Conservation (phyloP, 2,797 vertebrate species). For the Rhyacichthys aspro region DNA sequence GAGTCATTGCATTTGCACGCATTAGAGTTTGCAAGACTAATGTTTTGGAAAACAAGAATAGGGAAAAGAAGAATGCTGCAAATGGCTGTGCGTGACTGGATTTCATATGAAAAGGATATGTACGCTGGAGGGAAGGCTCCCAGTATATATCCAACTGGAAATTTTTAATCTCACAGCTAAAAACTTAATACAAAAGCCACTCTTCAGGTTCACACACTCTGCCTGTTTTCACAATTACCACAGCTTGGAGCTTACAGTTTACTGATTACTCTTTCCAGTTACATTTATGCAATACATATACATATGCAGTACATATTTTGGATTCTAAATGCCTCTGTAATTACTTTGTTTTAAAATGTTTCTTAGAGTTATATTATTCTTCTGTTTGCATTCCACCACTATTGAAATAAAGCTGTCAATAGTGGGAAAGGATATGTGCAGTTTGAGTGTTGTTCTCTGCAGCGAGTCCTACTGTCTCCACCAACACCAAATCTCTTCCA, state of each 20-base stretch:
- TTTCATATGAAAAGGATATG: conserved; percentile 78
- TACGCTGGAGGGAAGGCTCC: conserved; percentile 66
- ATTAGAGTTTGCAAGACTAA: conserved; percentile 83
- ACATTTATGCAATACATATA: neutral
- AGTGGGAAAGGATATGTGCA: conserved; percentile 53
- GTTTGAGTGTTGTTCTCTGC: conserved; percentile 62
- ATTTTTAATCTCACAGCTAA: conserved; percentile 81
- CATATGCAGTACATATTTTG: too few species aligned
- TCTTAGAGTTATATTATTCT: conserved; percentile 20
- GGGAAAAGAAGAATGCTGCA: conserved; percentile 68
- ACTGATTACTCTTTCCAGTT: conserved; percentile 49
- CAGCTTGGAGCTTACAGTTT: conserved; percentile 49
- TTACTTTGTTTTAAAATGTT: conserved; percentile 12
- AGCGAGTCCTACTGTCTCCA: conserved; percentile 70
- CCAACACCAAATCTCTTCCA: conserved; percentile 80
- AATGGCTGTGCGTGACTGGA: conserved; percentile 75
- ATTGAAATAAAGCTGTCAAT: conserved; percentile 56
- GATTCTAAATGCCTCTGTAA: neutral
- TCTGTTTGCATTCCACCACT: too few species aligned
- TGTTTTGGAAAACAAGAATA: conserved; percentile 83
- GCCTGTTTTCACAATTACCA: too few species aligned
- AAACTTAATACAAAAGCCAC: conserved; percentile 78
- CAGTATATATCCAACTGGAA: conserved; percentile 71
- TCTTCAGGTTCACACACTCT: conserved; percentile 68
- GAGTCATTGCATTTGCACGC: conserved; percentile 79